Conservation (phyloP, 2,113 vertebrate genomes). For the Stegastes partitus region DNA sequence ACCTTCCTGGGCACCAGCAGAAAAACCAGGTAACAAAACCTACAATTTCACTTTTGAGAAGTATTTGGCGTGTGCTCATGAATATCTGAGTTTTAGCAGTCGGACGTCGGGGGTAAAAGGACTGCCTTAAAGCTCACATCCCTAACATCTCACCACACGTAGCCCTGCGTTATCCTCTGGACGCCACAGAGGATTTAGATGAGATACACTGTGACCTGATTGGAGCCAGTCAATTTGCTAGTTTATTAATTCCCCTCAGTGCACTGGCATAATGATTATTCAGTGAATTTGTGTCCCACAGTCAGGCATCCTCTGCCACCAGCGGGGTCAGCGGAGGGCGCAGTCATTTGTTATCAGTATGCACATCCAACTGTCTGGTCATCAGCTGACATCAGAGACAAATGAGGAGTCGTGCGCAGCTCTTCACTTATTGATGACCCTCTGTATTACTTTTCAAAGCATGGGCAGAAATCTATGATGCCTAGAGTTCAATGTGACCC, state of each 20-base stretch:
- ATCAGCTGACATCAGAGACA: constrained; percentile 75
- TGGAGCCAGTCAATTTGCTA: constrained; percentile 76
- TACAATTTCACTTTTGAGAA: not conserved
- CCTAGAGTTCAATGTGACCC: constrained; percentile 13
- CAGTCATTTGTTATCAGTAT: constrained; percentile 70
- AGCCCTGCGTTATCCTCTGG: constrained; percentile 42
- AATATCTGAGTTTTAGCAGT: constrained; percentile 19
- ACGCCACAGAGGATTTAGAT: constrained; percentile 67
- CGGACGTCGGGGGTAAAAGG: constrained; percentile 20
- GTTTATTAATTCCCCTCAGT: constrained; percentile 76
- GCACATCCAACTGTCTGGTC: constrained; percentile 56
- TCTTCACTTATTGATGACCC: constrained; percentile 65
- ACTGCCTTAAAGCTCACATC: constrained; percentile 44
- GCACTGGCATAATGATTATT: constrained; percentile 75
- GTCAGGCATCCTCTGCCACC: constrained; percentile 58
- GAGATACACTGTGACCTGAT: constrained; percentile 73
- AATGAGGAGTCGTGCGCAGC: constrained; percentile 72
- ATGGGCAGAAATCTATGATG: constrained; percentile 40
- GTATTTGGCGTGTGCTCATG: not conserved
- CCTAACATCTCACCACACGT: constrained; percentile 26
- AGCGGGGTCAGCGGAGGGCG: constrained; percentile 73
- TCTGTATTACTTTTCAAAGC: constrained; percentile 38
- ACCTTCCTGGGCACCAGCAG: not conserved
- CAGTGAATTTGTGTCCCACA: constrained; percentile 62
- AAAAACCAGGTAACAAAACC: not conserved